Evolutionary conservation across 1,140 invertebrate genomes (phyloP).

Genomic region (Chlorops oryzae): DNA sequence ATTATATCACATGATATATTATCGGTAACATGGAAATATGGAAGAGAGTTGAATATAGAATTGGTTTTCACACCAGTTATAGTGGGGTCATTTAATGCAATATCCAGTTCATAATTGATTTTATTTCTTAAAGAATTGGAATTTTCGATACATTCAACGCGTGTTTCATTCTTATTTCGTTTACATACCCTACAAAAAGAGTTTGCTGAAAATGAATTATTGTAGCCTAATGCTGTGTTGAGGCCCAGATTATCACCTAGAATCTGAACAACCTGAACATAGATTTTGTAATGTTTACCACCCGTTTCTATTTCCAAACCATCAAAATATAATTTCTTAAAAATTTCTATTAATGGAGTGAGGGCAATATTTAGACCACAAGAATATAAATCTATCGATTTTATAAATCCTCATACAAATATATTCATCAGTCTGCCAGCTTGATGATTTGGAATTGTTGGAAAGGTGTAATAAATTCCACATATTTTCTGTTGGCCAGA

Average conservation of each 20-base stretch:
- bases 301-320: background rate
- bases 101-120: background rate
- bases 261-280: background rate
- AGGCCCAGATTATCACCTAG: background rate
- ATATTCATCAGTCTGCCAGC: background rate
- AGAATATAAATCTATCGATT: background rate
- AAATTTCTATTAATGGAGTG: background rate
- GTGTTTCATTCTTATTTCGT: background rate
- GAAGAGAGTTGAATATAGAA: background rate
- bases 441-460: background rate
- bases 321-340: background rate
- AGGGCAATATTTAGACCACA: background rate
- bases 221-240: background rate
- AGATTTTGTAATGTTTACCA: background rate
- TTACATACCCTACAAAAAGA: background rate
- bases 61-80: background rate
- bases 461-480: constrained; percentile 5
- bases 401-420: background rate
- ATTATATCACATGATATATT: too few species aligned
- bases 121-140: constrained; percentile 1
- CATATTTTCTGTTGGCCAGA: constrained; percentile 4
- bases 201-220: background rate
- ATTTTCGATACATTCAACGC: background rate
- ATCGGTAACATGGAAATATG: background rate
- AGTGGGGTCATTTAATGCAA: background rate